Base-by-base conservation (phyloP, 1,140 invertebrate species). In the Hypsibius dujardini region DNA sequence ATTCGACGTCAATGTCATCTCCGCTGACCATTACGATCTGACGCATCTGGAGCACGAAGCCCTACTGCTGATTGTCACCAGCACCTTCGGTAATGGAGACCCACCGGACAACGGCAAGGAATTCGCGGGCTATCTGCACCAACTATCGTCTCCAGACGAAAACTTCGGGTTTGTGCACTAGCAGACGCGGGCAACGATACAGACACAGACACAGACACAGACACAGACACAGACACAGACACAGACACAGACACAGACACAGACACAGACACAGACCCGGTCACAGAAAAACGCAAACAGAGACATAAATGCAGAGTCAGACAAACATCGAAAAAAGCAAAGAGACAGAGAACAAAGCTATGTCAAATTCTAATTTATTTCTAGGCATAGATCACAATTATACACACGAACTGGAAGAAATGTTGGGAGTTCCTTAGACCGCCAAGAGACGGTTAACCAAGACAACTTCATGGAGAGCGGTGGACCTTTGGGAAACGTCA, bases 61-160 rank as follows among this genome's bases (percentile, higher is more conserved):
- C 1, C 81, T 95, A 40, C 80, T 95, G 7, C 79, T 95, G 71
- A 88, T 95, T 2, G 88, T 96, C 3, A 90, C 91, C 45, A 95
- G 91, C 3, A 96, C 93, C 1, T 95, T 95, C 78, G 93, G 93
- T 50, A 95, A 95, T 78, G 93, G 93, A 0, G 92, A 95, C 84
- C 90, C 93, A 2, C 93, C 93, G 2, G 92, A 95, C 83, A 95
- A 95, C 79, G 93, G 93, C 72, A 89, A 93, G 83, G 90, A 67
- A 7, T 15, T 67, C 62, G 62, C 62, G 12, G 42, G 12, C 77
- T 74, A 71, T 67, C 46, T 60, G 71, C 28, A 71, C 56, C 45
- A 67, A 42, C 62, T 67, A 7, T 67, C 62, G 3, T 67, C 12
- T 67, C 62, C 62, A 42, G 62, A 67, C 45, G 62, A 67, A 12